Evolutionary conservation across 2,113 vertebrate genomes (phyloP), one percentile per base, ranked within the genome.

Genomic region (Speoplatyrhinus poulsoni): DNA sequence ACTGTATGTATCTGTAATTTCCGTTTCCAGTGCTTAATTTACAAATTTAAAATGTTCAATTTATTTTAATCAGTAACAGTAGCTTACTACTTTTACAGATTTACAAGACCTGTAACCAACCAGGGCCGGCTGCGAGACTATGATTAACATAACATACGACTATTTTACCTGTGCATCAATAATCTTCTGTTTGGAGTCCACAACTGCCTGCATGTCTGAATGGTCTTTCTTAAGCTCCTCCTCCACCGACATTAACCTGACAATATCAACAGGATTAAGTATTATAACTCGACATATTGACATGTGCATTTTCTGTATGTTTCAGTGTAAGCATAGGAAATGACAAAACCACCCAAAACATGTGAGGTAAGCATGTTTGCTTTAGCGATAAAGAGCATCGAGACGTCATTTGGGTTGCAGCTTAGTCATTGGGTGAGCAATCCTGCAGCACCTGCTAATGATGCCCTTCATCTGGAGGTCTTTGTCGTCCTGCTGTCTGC

Each of bases 401-500:
- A 26, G 26, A 26, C 26, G 0, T 26, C 26, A 26, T 3, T 26
- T 3, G 26, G 19, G 1, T 19, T 19, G 19, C 19, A 52, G 17
- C 19, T 6, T 6, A 16, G 61, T 47, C 3, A 6, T 12, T n/a
- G 13, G 15, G 55, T 26, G 15, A 12, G 17, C 5, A 3, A 57
- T 32, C 15, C 36, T 47, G 26, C n/a, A 73, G 11, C 83, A 98
- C 98, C 98, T 95, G 94, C 96, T 98, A 91, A 99, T 99, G 88
- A 99, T 99, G 88, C 96, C 95, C 85, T 99, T 99, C 96, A 99
- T 99, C 93, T 99, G 98, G 72, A 98, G 94, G 85, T 99, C 97
- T 84, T 99, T 99, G 88, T 99, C 97, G 1, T 99, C 98, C 87
- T 99, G 97, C 92, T 99, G 98, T 62, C 97, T 84, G 12, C 96